Evolutionary conservation across 2,797 vertebrate genomes (phyloP).

Genomic region (Rhinatrema bivittatum): DNA sequence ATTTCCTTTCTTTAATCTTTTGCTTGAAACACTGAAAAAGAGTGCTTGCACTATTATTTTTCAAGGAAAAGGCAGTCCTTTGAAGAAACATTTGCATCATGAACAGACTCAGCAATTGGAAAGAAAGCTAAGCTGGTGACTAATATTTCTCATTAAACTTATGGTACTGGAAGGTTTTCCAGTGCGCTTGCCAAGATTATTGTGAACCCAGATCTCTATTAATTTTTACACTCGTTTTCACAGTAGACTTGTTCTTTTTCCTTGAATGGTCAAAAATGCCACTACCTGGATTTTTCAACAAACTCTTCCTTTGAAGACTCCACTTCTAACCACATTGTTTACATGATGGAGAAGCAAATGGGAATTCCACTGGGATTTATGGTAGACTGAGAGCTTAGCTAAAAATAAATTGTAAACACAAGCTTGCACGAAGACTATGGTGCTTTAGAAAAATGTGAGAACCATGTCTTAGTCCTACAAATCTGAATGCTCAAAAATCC

Average conservation of each 20-base stretch:
- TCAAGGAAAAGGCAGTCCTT: too few relatives aligned
- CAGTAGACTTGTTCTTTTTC: not conserved
- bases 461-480: constrained; percentile 5
- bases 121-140: too few relatives aligned
- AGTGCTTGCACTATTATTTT: too few relatives aligned
- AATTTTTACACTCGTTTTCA: not conserved
- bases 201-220: not conserved
- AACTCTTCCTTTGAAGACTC: not conserved
- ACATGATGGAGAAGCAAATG: not conserved
- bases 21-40: too few relatives aligned
- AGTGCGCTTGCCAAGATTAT: not conserved
- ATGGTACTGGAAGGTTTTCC: not conserved
- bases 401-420: not conserved
- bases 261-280: not conserved
- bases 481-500: constrained; percentile 10
- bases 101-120: too few relatives aligned
- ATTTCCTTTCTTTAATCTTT: too few relatives aligned
- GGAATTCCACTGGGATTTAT: not conserved
- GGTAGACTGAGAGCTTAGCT: not conserved
- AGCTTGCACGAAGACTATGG: not conserved
- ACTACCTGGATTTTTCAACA: not conserved
- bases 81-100: too few relatives aligned
- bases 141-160: constrained; percentile 2
- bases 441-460: not conserved
- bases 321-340: not conserved